Base-by-base conservation (phyloP, 2,113 vertebrate species). In the Triplophysa siluroides region DNA sequence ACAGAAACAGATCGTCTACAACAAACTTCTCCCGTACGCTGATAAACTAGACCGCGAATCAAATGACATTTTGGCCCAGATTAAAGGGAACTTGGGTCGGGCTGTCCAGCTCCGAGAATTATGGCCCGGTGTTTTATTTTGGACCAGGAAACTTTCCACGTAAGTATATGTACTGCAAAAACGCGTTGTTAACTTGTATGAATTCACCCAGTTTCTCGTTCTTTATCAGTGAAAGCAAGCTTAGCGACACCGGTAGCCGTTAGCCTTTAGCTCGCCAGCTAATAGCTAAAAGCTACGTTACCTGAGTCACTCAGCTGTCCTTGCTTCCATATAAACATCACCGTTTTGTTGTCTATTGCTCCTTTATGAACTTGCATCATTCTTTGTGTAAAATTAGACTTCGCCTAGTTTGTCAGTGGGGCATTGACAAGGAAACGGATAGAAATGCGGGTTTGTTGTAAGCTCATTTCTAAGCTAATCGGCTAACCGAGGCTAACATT, bases 61-160 rank as follows among this genome's bases (percentile, higher is more conserved):
- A 78, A 89, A 92, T 79, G 83, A 89, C 74, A 94, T 97, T 84
- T 85, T 99, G 88, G 92, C 90, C 6, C 92, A 92, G 83, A 98
- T 99, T 89, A 99, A 98, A 86, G 92, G 89, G n/a, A 95, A 95
- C 91, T 90, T 99, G 87, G 95, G 94, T 87, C 93, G 96, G 58
- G 96, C 97, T 0, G 95, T 98, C 76, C 94, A 95, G 86, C 92
- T 99, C 5, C 91, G 94, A 76, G 97, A 98, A 91, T 93, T 99
- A 75, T 98, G 96, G 96, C 97, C 97, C n/a, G 97, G 97, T 26
- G 94, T 95, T 69, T 91, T 96, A 65, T 97, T 98, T 91, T 98
- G 97, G 96, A 95, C 92, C 80, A 90, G 94, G 90, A 97, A 97
- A 86, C 97, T 99, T 78, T 95, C 95, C 87, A 96, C 94, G 96